A percentile compares a stretch with the other conserved stretches of the same genome.
phyloP scores from a whole-genome alignment of 1,140 invertebrate species.

The Cotesia chilonis region DNA sequence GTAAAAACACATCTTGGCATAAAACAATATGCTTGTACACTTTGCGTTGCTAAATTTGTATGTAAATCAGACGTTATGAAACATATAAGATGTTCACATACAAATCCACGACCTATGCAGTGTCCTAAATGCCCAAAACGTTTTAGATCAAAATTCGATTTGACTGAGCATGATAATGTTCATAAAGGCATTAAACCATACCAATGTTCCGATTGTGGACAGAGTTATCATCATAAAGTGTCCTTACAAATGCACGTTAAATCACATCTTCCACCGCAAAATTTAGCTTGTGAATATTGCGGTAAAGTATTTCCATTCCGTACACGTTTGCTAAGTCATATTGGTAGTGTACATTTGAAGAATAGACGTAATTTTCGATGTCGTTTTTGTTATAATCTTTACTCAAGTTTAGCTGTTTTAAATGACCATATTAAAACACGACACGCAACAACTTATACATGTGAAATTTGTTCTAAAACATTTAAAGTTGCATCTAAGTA shows the following conservation, averaged over 20 bases:
- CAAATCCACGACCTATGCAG: slow-evolving; percentile 61
- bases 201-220: slow-evolving; percentile 58
- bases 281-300: slow-evolving; percentile 63
- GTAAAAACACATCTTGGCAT: slow-evolving; percentile 76
- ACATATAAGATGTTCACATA: slow-evolving; percentile 63
- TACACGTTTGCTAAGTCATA: slow-evolving; percentile 60
- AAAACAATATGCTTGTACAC: slow-evolving; percentile 75
- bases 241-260: slow-evolving; percentile 64
- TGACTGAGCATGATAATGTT: slow-evolving; percentile 63
- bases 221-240: slow-evolving; percentile 64
- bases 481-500: slow-evolving; percentile 63
- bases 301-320: slow-evolving; percentile 64
- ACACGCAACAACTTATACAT: slow-evolving; percentile 61
- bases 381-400: slow-evolving; percentile 64
- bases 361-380: slow-evolving; percentile 62
- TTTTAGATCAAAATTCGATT: slow-evolving; percentile 63
- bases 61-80: slow-evolving; percentile 66
- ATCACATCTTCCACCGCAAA: slow-evolving; percentile 62
- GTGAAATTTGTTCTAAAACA: slow-evolving; percentile 60
- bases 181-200: slow-evolving; percentile 63
- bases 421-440: slow-evolving; percentile 63
- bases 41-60: slow-evolving; percentile 68
- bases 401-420: slow-evolving; percentile 60
- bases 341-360: slow-evolving; percentile 63
- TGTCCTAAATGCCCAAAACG: slow-evolving; percentile 64